Evolutionary conservation across 2,113 vertebrate genomes (phyloP), one percentile per base, ranked within the genome.

Genomic region (Bos javanicus): DNA sequence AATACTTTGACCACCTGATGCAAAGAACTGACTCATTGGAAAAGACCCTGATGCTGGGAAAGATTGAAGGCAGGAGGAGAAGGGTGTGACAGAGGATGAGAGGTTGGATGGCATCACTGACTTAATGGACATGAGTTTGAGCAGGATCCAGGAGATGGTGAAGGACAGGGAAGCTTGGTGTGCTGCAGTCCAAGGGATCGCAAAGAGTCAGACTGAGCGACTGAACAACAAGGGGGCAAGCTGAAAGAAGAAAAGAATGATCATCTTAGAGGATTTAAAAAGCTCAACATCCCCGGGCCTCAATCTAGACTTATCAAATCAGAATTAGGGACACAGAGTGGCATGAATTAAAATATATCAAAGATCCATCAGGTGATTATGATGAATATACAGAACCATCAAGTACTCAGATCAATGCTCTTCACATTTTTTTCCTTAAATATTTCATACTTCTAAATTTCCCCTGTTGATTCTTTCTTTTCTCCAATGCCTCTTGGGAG

Each of bases 171-270:
- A 71, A 36, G n/a, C 17, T n/a, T 71, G 67, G 5, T 21, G 5
- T 74, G 19, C 67, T 74, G 67, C 19, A 13, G 21, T 23, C 5
- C 67, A 25, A 23, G n/a, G 67, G 10, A 23, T 23, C 0, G 0
- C n/a, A 74, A 71, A 71, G 10, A 71, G 64, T 36, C 1, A 0
- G 2, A 71, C n/a, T 36, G n/a, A 36, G 17, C 0, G 0, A 36
- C 4, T 36, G 9, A 23, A 71, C 17, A 71, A 43, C 36, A 43
- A 43, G 11, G 1, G 6, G 3, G 6, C 0, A 57, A 64, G 4
- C 36, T 59, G 59, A 91, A 60, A 95, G 16, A 57, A 64, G 16
- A 87, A 64, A 76, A 52, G 8, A 46, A 23, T 85, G 12, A n/a
- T 36, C 1, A 26, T 15, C 4, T 17, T 33, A 26, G 5, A 91